Conservation (phyloP, 92 coral and sea anemone genomes). For the Actinostola sp. region DNA sequence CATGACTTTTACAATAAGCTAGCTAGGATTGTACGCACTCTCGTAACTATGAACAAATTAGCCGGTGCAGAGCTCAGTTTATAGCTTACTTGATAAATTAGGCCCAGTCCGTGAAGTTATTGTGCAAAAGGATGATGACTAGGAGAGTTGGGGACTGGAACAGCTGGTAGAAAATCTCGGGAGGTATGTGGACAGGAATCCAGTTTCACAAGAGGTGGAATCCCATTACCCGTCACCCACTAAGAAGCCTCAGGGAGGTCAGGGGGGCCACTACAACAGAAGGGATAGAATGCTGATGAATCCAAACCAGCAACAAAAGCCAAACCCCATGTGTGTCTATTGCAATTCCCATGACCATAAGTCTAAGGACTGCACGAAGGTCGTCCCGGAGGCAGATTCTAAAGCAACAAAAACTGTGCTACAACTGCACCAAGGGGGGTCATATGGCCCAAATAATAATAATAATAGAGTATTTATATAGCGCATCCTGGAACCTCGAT, state of each 20-base stretch:
- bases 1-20: conserved; percentile 2
- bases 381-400: conserved; percentile 38
- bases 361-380: conserved; percentile 24
- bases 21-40: conserved; percentile 38
- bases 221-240: too few species aligned
- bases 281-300: conserved; percentile 41
- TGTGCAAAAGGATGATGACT: too few species aligned
- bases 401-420: conserved; percentile 31
- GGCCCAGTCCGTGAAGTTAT: conserved; percentile 28
- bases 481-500: too few species aligned
- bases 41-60: conserved; percentile 28
- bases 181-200: conserved; percentile 53
- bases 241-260: conserved; percentile 9
- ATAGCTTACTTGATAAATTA: conserved; percentile 40
- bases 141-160: conserved; percentile 55
- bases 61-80: conserved; percentile 21
- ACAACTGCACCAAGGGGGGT: conserved; percentile 36
- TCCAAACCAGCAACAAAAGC: conserved; percentile 13
- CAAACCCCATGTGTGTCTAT: conserved; percentile 18
- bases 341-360: conserved; percentile 18
- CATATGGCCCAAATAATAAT: too few species aligned
- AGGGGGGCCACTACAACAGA: conserved; percentile 24
- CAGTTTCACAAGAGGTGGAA: neutral
- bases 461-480: too few species aligned
- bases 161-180: conserved; percentile 52